Base-by-base conservation (phyloP, 2,113 vertebrate species). In the Polyodon spathula region DNA sequence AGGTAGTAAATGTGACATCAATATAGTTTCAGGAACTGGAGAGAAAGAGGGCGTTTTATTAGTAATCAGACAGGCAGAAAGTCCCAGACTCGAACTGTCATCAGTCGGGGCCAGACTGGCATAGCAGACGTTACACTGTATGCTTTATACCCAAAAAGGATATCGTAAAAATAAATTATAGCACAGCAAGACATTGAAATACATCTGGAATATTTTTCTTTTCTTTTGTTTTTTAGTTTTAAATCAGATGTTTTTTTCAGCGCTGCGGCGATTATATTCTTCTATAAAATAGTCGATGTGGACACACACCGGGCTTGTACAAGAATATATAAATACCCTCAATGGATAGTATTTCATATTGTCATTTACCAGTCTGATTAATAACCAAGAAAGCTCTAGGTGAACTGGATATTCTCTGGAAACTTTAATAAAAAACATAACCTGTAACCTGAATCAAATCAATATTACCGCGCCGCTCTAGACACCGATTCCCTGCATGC, bases 1-100 rank as follows among this genome's bases (percentile, higher is more conserved):
- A 55, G 62, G 60, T 56, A 66, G 50, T 41, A 59, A 60, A 58
- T 62, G 62, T 71, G 62, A 67, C 65, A 64, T 42, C 39, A 46
- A 50, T 37, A 38, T 55, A 65, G 65, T 69, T 74, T 74, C 63
- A 73, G 71, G 68, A 77, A 77, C 70, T 48, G 57, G 17, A 64
- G 61, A 53, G 63, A 44, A 65, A 65, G 60, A 68, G 75, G 59
- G 68, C 67, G 63, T 68, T 54, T 64, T 73, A 68, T 69, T 69
- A 70, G 58, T 70, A 63, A 70, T 64, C 68, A 55, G 37, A 40
- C 53, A 44, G 64, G 58, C 66, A 63, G 71, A 66, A 70, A 74
- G 68, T 70, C 68, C 66, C 66, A 50, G 68, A 50, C 12, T 72
- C 59, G 56, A 39, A 54, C 63, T 53, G 63, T 48, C 42, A 66